Base-by-base conservation (phyloP, 2,113 vertebrate genomes). In the Corvus cornix region DNA sequence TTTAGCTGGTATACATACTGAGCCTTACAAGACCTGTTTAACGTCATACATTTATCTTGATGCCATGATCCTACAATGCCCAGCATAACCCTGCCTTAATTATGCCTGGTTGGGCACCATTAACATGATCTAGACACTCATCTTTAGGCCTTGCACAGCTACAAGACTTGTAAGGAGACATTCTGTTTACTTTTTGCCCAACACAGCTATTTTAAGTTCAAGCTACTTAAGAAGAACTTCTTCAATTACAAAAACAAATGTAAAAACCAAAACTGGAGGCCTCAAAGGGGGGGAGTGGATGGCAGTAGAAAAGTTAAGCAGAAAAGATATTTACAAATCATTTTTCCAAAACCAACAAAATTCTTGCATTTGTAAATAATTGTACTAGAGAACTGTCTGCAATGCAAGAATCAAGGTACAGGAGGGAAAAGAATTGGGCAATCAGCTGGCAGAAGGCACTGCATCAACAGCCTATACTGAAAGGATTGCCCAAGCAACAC, bases 401-500 rank as follows among this genome's bases (percentile, higher is more conserved):
- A 70, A 26, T 68, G 51, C 33, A 78, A 87, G 56, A 89, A 88
- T 59, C 83, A 69, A 80, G 37, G 67, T 79, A 88, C 23, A 84
- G 72, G 21, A 96, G 62, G 27, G 24, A 91, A 92, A 86, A 23
- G 4, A 74, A 82, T 24, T 82, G 62, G n/a, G 91, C 41, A 94
- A 95, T 82, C 18, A 46, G 15, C 28, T 92, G 87, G 84, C 89
- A 95, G 60, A 86, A 90, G 23, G 89, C 31, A 70, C 62, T 75
- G 12, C 75, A 72, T 83, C 52, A 84, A 53, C 53, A 79, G 77
- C 74, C 62, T 35, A 28, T 66, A 58, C 52, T 37, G 58, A 58
- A 88, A 79, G 48, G 67, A 89, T 64, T 96, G 74, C 80, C 62
- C 81, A 89, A 96, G 84, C 48, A 91, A 81, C 55, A 78, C 31